A percentile compares a stretch with the other conserved stretches of the same genome.
These are phyloP conservation scores for Potorous gilbertii DNA, from an alignment of 2,797 vertebrate genomes.

Conservation along the genomic window DNA sequence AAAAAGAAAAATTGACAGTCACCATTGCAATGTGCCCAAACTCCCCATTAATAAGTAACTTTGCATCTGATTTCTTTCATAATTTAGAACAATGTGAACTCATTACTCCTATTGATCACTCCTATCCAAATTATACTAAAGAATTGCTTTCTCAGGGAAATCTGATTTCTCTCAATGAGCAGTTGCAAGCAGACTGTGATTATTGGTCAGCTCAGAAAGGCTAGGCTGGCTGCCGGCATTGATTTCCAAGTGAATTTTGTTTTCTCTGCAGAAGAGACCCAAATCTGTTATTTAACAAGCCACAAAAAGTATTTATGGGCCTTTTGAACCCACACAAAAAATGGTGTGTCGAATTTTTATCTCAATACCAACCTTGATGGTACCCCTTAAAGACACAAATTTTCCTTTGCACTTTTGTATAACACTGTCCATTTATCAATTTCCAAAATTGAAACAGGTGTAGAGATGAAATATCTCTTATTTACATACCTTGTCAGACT, in stretches of 20 bases:
- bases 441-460: slow-evolving; percentile 6
- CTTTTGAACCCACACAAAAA: slow-evolving; percentile 32
- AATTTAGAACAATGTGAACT: slow-evolving; percentile 9
- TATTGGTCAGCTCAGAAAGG: slow-evolving; percentile 3
- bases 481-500: slow-evolving; percentile 38
- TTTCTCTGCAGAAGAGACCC: slow-evolving; percentile 24
- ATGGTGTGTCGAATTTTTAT: background rate
- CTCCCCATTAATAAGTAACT: slow-evolving; percentile 24
- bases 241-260: slow-evolving; percentile 31
- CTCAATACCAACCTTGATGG: background rate
- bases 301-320: slow-evolving; percentile 14
- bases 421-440: background rate
- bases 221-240: background rate
- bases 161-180: slow-evolving; percentile 17
- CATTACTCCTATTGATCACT: background rate
- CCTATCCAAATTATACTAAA: slow-evolving; percentile 9
- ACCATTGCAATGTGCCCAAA: background rate
- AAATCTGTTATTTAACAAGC: slow-evolving; percentile 40
- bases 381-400: background rate
- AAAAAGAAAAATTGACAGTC: slow-evolving; percentile 15
- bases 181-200: slow-evolving; percentile 42
- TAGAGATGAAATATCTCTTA: slow-evolving; percentile 19
- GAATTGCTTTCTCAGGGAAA: background rate
- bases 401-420: slow-evolving; percentile 40
- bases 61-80: slow-evolving; percentile 37